phyloP scores from a whole-genome alignment of 2,797 vertebrate species.

The Meriones psammophilus region DNA sequence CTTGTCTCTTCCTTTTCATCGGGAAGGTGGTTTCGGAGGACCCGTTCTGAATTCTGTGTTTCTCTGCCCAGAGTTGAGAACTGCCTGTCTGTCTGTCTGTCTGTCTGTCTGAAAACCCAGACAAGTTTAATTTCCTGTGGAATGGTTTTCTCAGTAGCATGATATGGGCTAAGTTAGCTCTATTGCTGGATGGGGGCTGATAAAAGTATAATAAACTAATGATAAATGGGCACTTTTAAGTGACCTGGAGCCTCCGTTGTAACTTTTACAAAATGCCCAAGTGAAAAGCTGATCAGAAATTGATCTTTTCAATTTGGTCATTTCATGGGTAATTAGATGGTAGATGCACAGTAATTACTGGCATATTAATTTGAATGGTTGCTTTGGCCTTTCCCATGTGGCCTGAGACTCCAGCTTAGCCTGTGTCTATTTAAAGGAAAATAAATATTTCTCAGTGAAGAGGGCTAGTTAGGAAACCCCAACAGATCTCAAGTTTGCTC shows the following conservation, averaged over 20 bases:
- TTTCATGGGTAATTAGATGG: constrained; percentile 34
- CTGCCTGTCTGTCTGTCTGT: neutral
- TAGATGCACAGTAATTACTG: neutral
- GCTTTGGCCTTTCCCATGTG: neutral
- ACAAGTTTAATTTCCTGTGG: neutral
- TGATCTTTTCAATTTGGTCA: constrained; percentile 51
- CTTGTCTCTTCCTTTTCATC: neutral
- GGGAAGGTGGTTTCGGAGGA: neutral
- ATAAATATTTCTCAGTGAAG: constrained; percentile 38
- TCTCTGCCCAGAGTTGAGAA: neutral
- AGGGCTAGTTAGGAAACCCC: constrained; percentile 62
- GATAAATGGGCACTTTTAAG: neutral
- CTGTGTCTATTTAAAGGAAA: constrained; percentile 59
- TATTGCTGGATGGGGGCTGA: neutral
- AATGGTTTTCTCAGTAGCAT: neutral
- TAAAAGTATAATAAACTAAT: constrained; percentile 4
- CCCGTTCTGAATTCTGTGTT: neutral
- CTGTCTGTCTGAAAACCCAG: neutral
- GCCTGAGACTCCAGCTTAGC: neutral
- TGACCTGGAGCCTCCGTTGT: neutral
- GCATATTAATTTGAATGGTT: constrained; percentile 46
- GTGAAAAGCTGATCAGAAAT: constrained; percentile 48
- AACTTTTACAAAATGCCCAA: constrained; percentile 22
- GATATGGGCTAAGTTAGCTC: neutral
- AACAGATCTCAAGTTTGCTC: constrained; percentile 17